Percentiles rank a stretch among this genome's conserved stretches.
These are phyloP conservation scores for Ophraella communa DNA, from an alignment of 2,888 invertebrate genomes.

Conservation along the genomic window DNA sequence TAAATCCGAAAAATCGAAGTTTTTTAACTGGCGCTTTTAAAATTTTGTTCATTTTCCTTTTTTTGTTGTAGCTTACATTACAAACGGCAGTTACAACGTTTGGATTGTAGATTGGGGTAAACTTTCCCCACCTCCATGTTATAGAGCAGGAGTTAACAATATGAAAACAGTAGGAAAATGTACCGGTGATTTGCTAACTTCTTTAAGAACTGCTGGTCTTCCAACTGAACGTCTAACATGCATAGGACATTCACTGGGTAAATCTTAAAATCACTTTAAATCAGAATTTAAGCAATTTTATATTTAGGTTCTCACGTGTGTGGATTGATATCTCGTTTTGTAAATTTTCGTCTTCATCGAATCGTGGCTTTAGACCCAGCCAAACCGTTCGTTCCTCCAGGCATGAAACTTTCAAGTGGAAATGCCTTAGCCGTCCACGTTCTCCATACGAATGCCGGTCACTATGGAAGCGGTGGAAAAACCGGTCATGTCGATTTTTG, in stretches of 20 bases:
- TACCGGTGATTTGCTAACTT: slow-evolving; percentile 69
- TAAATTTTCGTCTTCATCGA: slow-evolving; percentile 74
- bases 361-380: slow-evolving; percentile 80
- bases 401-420: slow-evolving; percentile 66
- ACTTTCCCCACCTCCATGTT: slow-evolving; percentile 72
- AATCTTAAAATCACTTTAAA: slow-evolving; percentile 4
- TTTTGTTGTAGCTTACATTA: slow-evolving; percentile 68
- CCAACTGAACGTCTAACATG: slow-evolving; percentile 73
- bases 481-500: slow-evolving; percentile 82
- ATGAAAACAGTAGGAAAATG: slow-evolving; percentile 75
- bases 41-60: neutral
- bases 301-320: slow-evolving; percentile 73
- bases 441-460: slow-evolving; percentile 80
- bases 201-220: slow-evolving; percentile 70
- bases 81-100: slow-evolving; percentile 77
- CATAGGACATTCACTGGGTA: slow-evolving; percentile 72
- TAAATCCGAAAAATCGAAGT: too few species aligned
- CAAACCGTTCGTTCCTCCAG: slow-evolving; percentile 72
- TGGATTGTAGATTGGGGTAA: slow-evolving; percentile 81
- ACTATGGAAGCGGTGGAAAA: slow-evolving; percentile 76
- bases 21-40: too few species aligned
- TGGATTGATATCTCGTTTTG: slow-evolving; percentile 75
- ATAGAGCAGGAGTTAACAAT: slow-evolving; percentile 75
- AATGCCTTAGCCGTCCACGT: slow-evolving; percentile 81
- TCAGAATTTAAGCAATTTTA: too few species aligned